Conservation (phyloP, 2,113 vertebrate species). For the Pollimyrus isidori region DNA sequence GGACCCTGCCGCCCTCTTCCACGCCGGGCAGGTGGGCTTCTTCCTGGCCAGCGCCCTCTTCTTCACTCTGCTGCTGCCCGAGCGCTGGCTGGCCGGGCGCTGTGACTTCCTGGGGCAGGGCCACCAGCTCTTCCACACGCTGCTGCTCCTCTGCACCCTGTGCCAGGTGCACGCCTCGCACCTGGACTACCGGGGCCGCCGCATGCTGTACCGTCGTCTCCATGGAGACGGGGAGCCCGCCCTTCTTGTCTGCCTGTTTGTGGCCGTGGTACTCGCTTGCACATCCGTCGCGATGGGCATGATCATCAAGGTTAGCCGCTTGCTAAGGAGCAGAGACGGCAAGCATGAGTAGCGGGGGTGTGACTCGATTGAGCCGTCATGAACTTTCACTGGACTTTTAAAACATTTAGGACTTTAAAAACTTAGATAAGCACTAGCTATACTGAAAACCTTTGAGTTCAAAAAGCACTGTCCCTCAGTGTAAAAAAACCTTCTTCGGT, state of each 20-base stretch:
- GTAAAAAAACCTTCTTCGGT: background rate
- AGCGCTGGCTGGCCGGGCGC: constrained; percentile 72
- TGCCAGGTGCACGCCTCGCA: constrained; percentile 77
- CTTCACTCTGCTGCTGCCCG: constrained; percentile 70
- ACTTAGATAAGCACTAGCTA: background rate
- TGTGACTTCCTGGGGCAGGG: constrained; percentile 82
- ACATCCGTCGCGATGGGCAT: constrained; percentile 57
- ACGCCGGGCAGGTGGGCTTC: constrained; percentile 64
- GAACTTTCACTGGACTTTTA: background rate
- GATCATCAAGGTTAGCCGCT: constrained; percentile 56
- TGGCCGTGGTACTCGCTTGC: constrained; percentile 52
- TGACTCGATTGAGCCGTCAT: background rate
- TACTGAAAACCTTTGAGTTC: background rate
- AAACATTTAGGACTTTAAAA: background rate
- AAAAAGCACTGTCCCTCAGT: background rate
- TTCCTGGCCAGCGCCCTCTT: constrained; percentile 77
- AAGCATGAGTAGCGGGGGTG: background rate
- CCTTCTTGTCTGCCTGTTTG: constrained; percentile 61
- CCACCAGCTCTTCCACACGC: constrained; percentile 82
- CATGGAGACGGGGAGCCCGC: constrained; percentile 51
- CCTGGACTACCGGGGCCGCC: constrained; percentile 67
- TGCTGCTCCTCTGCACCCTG: constrained; percentile 74
- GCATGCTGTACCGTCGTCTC: constrained; percentile 61
- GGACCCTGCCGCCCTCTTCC: constrained; percentile 42
- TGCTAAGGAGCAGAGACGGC: constrained; percentile 51